Conservation (phyloP, 2,888 invertebrate species). For the Ichneumon xanthorius region DNA sequence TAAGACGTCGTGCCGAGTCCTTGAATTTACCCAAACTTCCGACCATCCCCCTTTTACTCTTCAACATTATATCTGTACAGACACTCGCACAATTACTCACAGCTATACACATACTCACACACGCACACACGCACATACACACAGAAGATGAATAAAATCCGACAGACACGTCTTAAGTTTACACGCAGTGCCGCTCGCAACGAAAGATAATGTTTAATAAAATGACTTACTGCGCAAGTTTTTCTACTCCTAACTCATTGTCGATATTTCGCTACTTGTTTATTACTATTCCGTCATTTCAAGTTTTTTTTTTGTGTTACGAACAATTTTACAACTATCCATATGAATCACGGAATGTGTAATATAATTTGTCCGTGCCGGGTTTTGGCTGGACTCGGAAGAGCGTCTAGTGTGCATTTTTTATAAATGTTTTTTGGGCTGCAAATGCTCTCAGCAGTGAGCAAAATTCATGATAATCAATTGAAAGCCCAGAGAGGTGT, state of each 20-base stretch:
- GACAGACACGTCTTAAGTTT: slow-evolving; percentile 43
- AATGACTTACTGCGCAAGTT: slow-evolving; percentile 58
- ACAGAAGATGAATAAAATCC: slow-evolving; percentile 38
- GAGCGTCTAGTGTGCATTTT: slow-evolving; percentile 53
- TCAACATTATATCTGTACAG: slow-evolving; percentile 5
- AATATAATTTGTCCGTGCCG: slow-evolving; percentile 49
- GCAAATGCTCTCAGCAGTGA: slow-evolving; percentile 60
- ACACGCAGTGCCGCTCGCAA: slow-evolving; percentile 68
- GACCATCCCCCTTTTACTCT: background rate
- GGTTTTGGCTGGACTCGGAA: slow-evolving; percentile 47
- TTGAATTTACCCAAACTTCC: slow-evolving; percentile 13
- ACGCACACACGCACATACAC: slow-evolving; percentile 8
- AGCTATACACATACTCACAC: background rate
- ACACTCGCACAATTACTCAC: slow-evolving; percentile 6
- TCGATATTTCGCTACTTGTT: slow-evolving; percentile 43
- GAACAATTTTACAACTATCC: slow-evolving; percentile 14
- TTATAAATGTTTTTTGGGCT: slow-evolving; percentile 62
- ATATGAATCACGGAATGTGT: slow-evolving; percentile 28
- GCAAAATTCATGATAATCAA: slow-evolving; percentile 53
- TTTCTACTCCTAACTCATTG: slow-evolving; percentile 61
- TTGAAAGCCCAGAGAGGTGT: slow-evolving; percentile 61
- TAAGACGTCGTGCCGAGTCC: slow-evolving; percentile 11
- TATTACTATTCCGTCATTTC: slow-evolving; percentile 43
- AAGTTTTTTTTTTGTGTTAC: slow-evolving; percentile 16
- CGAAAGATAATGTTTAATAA: slow-evolving; percentile 55